phyloP scores from a whole-genome alignment of 1,140 invertebrate genomes.

The Ceratitis capitata region DNA sequence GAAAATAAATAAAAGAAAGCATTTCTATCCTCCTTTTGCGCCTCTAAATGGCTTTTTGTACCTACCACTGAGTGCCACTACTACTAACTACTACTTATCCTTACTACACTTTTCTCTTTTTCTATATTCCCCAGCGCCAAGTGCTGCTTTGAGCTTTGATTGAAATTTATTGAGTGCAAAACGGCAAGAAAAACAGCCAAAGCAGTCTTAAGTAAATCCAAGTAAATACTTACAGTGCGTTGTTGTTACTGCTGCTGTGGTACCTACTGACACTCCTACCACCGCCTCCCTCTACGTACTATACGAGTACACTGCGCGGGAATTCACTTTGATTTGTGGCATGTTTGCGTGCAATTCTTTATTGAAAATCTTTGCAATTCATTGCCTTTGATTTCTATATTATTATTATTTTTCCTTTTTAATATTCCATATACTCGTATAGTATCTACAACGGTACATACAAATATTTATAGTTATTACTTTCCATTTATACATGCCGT shows the following conservation, averaged over 20 bases:
- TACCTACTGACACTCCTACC: neutral
- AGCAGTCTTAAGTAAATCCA: neutral
- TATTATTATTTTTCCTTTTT: neutral
- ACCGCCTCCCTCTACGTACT: neutral
- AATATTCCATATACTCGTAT: neutral
- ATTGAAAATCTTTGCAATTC: slow-evolving; percentile 30
- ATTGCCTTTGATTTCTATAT: neutral
- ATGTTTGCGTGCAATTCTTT: slow-evolving; percentile 27
- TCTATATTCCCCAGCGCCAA: neutral
- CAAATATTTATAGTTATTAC: neutral
- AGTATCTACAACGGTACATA: neutral
- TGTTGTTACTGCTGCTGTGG: neutral
- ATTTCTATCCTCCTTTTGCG: neutral
- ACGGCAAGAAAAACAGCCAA: neutral
- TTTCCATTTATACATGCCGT: neutral
- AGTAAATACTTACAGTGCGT: neutral
- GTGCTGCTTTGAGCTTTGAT: slow-evolving; percentile 24
- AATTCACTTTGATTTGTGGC: slow-evolving; percentile 32
- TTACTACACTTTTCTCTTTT: neutral
- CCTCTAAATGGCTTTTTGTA: neutral
- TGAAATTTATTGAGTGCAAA: slow-evolving; percentile 36
- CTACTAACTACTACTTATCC: neutral
- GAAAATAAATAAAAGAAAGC: no score
- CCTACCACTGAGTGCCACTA: neutral
- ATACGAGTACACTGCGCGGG: neutral